Percentiles rank a stretch among this genome's conserved stretches.
Conservation (phyloP, 2,888 invertebrate genomes). For the Drosophila lutescens region DNA sequence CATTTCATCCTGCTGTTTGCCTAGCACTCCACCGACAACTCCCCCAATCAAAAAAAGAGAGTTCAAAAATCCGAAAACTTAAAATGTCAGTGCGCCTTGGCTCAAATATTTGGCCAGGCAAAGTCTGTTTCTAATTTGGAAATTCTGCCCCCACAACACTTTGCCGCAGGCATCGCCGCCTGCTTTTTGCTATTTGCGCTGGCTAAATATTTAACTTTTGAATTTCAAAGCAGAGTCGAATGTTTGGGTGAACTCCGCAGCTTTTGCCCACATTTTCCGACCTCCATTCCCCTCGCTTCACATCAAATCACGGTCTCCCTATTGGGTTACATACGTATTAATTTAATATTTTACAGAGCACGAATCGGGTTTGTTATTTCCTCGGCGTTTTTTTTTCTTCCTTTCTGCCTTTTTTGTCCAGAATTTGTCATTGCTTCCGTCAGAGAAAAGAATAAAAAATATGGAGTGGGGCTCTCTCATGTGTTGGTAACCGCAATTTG, state of each 20-base stretch:
- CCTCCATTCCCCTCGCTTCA: neutral
- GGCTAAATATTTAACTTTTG: slow-evolving; percentile 66
- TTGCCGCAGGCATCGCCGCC: slow-evolving; percentile 21
- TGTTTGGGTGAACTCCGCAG: slow-evolving; percentile 28
- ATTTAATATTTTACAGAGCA: slow-evolving; percentile 53
- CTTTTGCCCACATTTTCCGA: slow-evolving; percentile 14
- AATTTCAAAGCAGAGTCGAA: slow-evolving; percentile 65
- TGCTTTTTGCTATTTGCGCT: slow-evolving; percentile 52
- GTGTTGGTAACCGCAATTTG: slow-evolving; percentile 72
- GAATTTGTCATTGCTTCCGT: slow-evolving; percentile 44
- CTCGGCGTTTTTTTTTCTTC: neutral
- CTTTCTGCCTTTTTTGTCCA: neutral
- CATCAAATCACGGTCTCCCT: slow-evolving; percentile 46
- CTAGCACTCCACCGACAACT: slow-evolving; percentile 26
- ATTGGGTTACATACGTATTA: slow-evolving; percentile 57
- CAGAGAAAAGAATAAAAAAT: slow-evolving; percentile 8
- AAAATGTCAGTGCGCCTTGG: slow-evolving; percentile 25
- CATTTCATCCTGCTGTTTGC: slow-evolving; percentile 21
- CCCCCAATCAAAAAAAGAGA: slow-evolving; percentile 4
- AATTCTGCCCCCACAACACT: slow-evolving; percentile 27
- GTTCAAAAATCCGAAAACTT: slow-evolving; percentile 30
- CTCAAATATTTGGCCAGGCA: slow-evolving; percentile 48
- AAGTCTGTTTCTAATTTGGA: slow-evolving; percentile 51
- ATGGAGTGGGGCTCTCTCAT: slow-evolving; percentile 52
- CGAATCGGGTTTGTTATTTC: slow-evolving; percentile 27